phyloP scores from a whole-genome alignment of 1,140 invertebrate genomes.

The Trachymyrmex septentrionalis region DNA sequence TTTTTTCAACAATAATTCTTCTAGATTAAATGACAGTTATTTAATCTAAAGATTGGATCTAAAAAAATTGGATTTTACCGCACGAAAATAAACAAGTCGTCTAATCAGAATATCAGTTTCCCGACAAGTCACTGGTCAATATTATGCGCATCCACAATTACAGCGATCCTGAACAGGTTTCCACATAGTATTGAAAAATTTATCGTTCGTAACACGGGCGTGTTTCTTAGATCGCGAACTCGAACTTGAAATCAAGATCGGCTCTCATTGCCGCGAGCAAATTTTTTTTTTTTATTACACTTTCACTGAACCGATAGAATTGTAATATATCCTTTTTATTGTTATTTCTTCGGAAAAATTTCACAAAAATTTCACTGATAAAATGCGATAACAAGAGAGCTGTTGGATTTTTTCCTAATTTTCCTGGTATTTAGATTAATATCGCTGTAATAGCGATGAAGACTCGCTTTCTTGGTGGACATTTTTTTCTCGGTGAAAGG shows the following conservation, averaged over 20 bases:
- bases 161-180: slow-evolving; percentile 66
- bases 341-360: background rate
- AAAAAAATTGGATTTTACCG: background rate
- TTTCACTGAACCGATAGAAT: background rate
- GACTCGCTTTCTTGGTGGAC: background rate
- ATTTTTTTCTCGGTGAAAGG: slow-evolving; percentile 21
- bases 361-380: background rate
- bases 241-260: slow-evolving; percentile 70
- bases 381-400: background rate
- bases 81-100: background rate
- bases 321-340: background rate
- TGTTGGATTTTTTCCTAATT: background rate
- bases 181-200: slow-evolving; percentile 61
- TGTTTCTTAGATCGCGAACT: slow-evolving; percentile 69
- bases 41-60: background rate
- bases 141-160: background rate
- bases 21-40: no score
- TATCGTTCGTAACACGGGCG: slow-evolving; percentile 9
- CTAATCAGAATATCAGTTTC: slow-evolving; percentile 59
- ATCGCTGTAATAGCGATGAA: background rate
- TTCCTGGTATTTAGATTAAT: background rate
- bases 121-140: background rate
- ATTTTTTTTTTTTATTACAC: slow-evolving; percentile 33
- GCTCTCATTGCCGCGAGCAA: slow-evolving; percentile 31
- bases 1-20: no score